Percentiles rank a stretch among this genome's conserved stretches.
phyloP scores from a whole-genome alignment of 2,797 vertebrate species.

The Megaceryle alcyon region DNA sequence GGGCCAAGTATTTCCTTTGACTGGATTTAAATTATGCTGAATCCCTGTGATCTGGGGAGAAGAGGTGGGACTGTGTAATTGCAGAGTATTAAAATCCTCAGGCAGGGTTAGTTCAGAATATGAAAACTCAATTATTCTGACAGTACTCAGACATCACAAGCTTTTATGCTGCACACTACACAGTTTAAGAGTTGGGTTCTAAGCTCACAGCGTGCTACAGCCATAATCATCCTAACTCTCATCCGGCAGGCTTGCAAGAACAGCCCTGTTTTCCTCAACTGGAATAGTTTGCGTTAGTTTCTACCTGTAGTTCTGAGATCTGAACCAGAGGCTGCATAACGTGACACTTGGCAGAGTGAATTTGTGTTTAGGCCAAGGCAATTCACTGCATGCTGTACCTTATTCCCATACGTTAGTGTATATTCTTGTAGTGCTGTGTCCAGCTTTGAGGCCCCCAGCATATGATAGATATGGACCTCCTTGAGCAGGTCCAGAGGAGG shows the following conservation, averaged over 20 bases:
- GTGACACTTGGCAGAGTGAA: neutral
- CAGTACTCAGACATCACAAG: neutral
- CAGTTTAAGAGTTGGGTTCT: neutral
- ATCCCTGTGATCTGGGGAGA: conserved; percentile 10
- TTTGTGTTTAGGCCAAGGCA: neutral
- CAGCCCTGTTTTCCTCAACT: neutral
- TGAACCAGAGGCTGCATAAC: neutral
- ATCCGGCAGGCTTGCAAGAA: neutral
- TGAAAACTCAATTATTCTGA: conserved; percentile 1
- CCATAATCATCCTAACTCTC: neutral
- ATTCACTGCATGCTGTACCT: neutral
- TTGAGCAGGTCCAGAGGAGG: neutral
- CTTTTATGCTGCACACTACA: neutral
- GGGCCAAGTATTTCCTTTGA: conserved; percentile 14
- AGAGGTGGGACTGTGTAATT: neutral
- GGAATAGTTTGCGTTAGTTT: neutral
- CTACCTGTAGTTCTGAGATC: neutral
- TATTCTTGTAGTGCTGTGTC: too few relatives aligned
- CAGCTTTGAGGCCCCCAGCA: neutral
- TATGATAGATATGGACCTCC: neutral
- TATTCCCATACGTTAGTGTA: neutral
- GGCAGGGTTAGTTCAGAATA: neutral
- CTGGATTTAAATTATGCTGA: neutral
- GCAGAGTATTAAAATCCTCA: neutral
- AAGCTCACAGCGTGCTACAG: neutral